A percentile compares a stretch with the other conserved stretches of the same genome.
Evolutionary conservation across 2,113 vertebrate genomes (phyloP).

Genomic region (Oncorhynchus keta): DNA sequence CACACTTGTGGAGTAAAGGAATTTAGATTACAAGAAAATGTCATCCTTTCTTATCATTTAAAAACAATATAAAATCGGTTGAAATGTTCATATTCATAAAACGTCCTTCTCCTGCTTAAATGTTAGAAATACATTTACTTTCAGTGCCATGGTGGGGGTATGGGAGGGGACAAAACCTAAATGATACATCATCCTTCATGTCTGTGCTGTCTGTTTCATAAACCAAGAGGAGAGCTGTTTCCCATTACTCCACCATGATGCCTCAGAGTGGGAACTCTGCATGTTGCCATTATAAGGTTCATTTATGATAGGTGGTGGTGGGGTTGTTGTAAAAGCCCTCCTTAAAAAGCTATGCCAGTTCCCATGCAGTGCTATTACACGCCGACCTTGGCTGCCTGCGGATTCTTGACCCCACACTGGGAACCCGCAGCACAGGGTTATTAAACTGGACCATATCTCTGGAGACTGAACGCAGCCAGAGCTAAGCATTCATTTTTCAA

Average conservation of each 20-base stretch:
- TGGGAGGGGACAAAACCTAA: too few relatives aligned
- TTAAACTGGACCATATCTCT: background rate
- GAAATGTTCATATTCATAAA: too few relatives aligned
- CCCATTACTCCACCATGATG: conserved; percentile 14
- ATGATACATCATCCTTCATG: conserved; percentile 5
- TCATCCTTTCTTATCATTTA: too few relatives aligned
- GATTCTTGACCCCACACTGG: background rate
- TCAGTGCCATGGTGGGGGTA: background rate
- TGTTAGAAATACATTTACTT: too few relatives aligned
- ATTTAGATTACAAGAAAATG: too few relatives aligned
- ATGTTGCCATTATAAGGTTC: conserved; percentile 14
- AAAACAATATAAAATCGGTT: too few relatives aligned
- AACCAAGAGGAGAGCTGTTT: background rate
- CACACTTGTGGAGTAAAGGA: too few relatives aligned
- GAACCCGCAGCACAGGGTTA: background rate
- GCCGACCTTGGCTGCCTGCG: background rate
- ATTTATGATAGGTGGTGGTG: conserved; percentile 11
- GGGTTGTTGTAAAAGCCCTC: background rate
- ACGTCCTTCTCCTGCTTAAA: too few relatives aligned
- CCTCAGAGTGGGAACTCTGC: conserved; percentile 10
- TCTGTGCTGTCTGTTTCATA: background rate
- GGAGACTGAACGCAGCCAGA: background rate
- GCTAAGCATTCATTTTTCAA: background rate
- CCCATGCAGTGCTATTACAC: background rate
- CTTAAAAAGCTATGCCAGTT: background rate